phyloP scores from a whole-genome alignment of 2,113 vertebrate genomes.

The Tragelaphus strepsiceros region DNA sequence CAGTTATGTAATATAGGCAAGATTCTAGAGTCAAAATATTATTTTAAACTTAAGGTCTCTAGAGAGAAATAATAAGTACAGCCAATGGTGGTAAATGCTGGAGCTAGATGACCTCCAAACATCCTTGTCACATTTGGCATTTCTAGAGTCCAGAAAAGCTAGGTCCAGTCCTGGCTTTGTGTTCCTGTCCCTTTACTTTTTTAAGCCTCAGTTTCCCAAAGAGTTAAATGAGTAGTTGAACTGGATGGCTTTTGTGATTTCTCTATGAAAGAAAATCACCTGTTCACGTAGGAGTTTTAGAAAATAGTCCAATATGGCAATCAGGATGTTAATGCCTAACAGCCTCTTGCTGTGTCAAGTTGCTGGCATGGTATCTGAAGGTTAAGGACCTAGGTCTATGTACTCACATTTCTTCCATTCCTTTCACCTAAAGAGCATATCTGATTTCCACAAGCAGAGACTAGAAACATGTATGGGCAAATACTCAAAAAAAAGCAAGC shows the following conservation, averaged over 20 bases:
- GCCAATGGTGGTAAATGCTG: neutral
- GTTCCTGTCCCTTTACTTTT: neutral
- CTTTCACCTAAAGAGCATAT: neutral
- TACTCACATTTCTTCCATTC: neutral
- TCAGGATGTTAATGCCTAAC: neutral
- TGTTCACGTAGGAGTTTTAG: neutral
- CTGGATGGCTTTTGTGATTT: neutral
- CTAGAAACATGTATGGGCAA: neutral
- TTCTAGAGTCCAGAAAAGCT: neutral
- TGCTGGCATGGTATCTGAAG: neutral
- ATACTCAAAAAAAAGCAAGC: neutral
- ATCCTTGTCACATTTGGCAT: neutral
- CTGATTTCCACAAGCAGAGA: neutral
- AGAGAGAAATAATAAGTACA: neutral
- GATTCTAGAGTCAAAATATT: neutral
- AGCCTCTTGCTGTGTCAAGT: neutral
- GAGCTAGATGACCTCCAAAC: neutral
- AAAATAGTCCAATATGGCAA: neutral
- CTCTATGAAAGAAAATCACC: neutral
- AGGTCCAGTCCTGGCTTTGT: neutral
- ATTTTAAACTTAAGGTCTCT: neutral
- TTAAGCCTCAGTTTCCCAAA: neutral
- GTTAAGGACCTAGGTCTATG: neutral
- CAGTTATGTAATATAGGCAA: neutral
- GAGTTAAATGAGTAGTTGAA: neutral